These are phyloP conservation scores for Syngnathus acus DNA, from an alignment of 2,797 vertebrate genomes.

Conservation along the genomic window DNA sequence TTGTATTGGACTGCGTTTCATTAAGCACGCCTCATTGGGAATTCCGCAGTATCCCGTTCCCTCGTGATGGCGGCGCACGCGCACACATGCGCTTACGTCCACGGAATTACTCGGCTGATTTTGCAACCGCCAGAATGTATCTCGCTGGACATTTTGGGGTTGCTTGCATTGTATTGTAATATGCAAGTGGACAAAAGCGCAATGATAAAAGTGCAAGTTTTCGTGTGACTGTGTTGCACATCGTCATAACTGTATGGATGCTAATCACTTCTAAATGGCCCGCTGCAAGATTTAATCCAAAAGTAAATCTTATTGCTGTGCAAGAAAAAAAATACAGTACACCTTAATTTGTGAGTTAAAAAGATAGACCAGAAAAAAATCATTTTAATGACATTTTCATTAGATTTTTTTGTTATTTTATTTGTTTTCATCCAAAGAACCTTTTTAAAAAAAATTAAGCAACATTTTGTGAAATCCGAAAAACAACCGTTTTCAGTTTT, in stretches of 20 bases:
- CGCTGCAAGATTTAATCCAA: not conserved
- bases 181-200: not conserved
- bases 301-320: too few relatives aligned
- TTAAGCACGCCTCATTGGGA: conserved; percentile 4
- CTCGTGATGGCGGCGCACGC: not conserved
- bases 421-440: too few relatives aligned
- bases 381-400: too few relatives aligned
- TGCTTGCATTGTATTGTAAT: not conserved
- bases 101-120: not conserved
- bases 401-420: too few relatives aligned
- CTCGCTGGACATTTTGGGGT: not conserved
- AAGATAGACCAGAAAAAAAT: too few relatives aligned
- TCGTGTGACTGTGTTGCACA: not conserved
- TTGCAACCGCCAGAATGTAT: not conserved
- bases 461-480: too few relatives aligned
- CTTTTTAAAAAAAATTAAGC: too few relatives aligned
- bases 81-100: not conserved
- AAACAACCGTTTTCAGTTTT: too few relatives aligned
- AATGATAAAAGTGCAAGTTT: not conserved
- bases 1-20: not conserved
- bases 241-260: not conserved
- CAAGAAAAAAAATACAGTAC: too few relatives aligned
- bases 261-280: too few relatives aligned
- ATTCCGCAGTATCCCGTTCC: not conserved
- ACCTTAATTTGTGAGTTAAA: too few relatives aligned